Evolutionary conservation across 2,888 invertebrate genomes (phyloP), one percentile per base, ranked within the genome.

Genomic region (Yponomeuta sedellus): DNA sequence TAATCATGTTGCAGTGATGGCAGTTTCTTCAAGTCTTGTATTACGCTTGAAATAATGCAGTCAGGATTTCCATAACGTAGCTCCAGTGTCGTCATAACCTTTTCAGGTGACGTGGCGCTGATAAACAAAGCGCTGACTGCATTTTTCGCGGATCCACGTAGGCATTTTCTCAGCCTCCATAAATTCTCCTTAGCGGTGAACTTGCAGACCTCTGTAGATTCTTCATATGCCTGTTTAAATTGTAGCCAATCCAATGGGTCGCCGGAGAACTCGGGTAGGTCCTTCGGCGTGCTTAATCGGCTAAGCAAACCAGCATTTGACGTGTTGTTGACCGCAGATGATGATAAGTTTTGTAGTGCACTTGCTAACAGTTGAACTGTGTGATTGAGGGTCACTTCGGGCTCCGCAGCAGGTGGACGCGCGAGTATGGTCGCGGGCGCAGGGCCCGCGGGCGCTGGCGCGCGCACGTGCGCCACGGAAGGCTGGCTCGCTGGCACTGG

Each of bases 171-270:
- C 25, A 25, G 25, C 25, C 25, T 25, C 25, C 25, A 25, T 25
- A 25, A 25, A 25, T 25, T 25, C 25, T 25, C 25, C 25, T 25
- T 25, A 4, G 25, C 25, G 25, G 25, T 25, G 25, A 25, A 25
- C 4, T 25, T 25, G 25, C 25, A 25, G 1, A 25, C 25, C 25
- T 25, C 25, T 25, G 25, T 25, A 25, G 25, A 25, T 4, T 25
- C 25, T 25, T 25, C 25, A 25, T 25, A 75, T 0, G 73, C 72
- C 28, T 70, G 67, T 64, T 70, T 73, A 39, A 74, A 72, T 4
- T 65, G 68, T 10, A 74, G 66, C 72, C 74, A 74, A 3, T 75
- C 72, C 67, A 74, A 25, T 0, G 71, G 72, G 64, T 74, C 71
- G 11, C 73, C 72, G 8, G 39, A 69, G 52, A 70, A 72, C 10